Base-by-base conservation (phyloP, 1,140 invertebrate species). In the Calephelis virginiensis region DNA sequence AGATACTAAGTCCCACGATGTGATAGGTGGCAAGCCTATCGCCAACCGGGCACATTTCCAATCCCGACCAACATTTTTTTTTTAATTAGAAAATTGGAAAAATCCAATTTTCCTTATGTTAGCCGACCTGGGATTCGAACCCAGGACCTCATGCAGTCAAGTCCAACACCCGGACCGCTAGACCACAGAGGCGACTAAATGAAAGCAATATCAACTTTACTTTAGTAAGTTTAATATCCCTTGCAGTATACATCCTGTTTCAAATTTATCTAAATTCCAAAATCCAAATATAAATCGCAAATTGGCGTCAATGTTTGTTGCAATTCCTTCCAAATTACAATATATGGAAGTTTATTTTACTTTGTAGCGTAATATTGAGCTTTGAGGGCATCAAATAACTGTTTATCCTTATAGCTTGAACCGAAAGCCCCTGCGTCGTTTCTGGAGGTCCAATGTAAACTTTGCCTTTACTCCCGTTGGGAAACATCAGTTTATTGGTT, bases 311-410 rank as follows among this genome's bases (percentile, higher is more conserved):
- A 56, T 76, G 82, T 82, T 77, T 81, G 71, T 80, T 81, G 80
- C 75, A 80, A 78, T 80, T 74, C 78, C 68, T 70, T 75, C 74
- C 74, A 80, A 86, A 83, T 83, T 81, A 80, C 77, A 68, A 66
- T 66, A 56, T 73, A 74, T 68, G 68, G 83, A 86, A 78, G 77
- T 76, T 79, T 64, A 67, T 77, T 85, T 85, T 80, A 75, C 70
- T 49, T 68, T 72, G 71, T 66, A 61, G 67, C 50, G 68, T 64
- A 67, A 68, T 62, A 64, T 62, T 80, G 70, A 63, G 67, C 75
- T 67, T 74, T 75, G 80, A 69, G 64, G 59, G 63, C 60, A 63
- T 63, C 49, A 45, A 12, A 56, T 76, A 76, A 78, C 50, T 46
- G 47, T 53, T 49, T 70, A 68, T 12, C 59, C 59, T 62, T 14